A percentile compares a stretch with the other conserved stretches of the same genome.
Conservation (phyloP, 2,888 invertebrate genomes). For the Metallyticus violacea region DNA sequence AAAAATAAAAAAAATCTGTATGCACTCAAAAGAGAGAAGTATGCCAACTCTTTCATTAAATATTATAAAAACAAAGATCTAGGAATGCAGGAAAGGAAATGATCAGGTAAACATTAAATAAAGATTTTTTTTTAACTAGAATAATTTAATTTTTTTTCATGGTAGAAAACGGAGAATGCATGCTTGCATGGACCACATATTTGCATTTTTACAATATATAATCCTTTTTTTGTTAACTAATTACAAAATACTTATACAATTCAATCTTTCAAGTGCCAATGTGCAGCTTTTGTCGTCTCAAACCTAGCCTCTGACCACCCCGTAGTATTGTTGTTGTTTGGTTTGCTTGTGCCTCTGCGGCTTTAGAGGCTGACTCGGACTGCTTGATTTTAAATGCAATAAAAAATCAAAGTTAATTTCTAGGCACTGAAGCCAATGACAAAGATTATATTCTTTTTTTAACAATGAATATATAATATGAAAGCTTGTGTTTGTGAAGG, state of each 20-base stretch:
- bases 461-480: conserved; percentile 16
- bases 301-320: conserved; percentile 32
- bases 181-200: conserved; percentile 35
- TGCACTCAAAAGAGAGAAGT: too few species aligned
- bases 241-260: conserved; percentile 32
- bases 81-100: not conserved
- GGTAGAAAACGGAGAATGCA: conserved; percentile 40
- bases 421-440: conserved; percentile 20
- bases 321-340: conserved; percentile 21
- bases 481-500: conserved; percentile 13
- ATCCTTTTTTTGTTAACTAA: conserved; percentile 28
- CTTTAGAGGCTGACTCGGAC: conserved; percentile 28
- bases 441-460: conserved; percentile 9
- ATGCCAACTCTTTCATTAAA: too few species aligned
- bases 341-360: conserved; percentile 30
- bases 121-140: conserved; percentile 36
- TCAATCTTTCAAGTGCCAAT: conserved; percentile 32
- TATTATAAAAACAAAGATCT: not conserved
- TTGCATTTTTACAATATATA: conserved; percentile 31
- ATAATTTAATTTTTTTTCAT: conserved; percentile 40
- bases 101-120: not conserved
- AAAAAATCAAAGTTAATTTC: conserved; percentile 7
- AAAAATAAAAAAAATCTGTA: too few species aligned
- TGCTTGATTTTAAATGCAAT: conserved; percentile 21
- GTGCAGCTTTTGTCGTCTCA: conserved; percentile 28